Percentiles rank a stretch among this genome's conserved stretches.
phyloP scores from a whole-genome alignment of 1,140 invertebrate species.

The Musca vetustissima region DNA sequence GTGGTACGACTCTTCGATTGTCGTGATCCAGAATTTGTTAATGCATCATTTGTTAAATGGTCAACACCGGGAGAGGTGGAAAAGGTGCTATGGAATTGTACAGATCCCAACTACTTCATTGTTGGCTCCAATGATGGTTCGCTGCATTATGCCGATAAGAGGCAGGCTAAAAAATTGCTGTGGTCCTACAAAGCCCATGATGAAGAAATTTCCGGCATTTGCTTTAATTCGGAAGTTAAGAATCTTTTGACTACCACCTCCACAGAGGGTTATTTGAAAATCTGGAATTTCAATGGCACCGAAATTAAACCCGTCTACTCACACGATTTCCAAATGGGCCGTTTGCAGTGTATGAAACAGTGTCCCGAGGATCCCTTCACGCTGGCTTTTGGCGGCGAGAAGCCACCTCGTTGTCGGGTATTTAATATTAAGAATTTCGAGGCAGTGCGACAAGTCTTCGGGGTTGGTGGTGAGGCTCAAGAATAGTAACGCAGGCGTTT shows the following conservation, averaged over 20 bases:
- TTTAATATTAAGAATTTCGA: conserved; percentile 71
- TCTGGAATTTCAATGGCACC: conserved; percentile 49
- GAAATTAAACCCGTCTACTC: conserved; percentile 59
- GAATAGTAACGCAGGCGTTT: conserved; percentile 15
- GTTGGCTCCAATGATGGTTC: conserved; percentile 77
- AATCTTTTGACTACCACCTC: conserved; percentile 49
- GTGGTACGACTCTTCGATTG: conserved; percentile 79
- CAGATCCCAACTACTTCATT: conserved; percentile 57
- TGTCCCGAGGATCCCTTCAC: conserved; percentile 82
- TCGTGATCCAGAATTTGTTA: conserved; percentile 60
- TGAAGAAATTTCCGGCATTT: conserved; percentile 75
- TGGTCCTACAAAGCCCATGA: conserved; percentile 79
- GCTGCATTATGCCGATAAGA: conserved; percentile 78
- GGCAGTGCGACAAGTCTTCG: conserved; percentile 58
- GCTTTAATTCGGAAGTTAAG: conserved; percentile 45
- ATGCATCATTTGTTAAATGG: conserved; percentile 68
- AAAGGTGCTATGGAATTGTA: conserved; percentile 79
- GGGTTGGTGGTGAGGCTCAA: conserved; percentile 36
- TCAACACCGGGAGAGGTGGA: conserved; percentile 79
- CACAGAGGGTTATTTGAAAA: conserved; percentile 48
- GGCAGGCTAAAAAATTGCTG: conserved; percentile 67
- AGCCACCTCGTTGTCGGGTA: conserved; percentile 75
- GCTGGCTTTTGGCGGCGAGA: conserved; percentile 80
- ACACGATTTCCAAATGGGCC: conserved; percentile 68
- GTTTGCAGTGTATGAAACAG: conserved; percentile 70